Percentiles rank a stretch among this genome's conserved stretches.
phyloP scores from a whole-genome alignment of 2,113 vertebrate species.

The Aegotheles bennettii region DNA sequence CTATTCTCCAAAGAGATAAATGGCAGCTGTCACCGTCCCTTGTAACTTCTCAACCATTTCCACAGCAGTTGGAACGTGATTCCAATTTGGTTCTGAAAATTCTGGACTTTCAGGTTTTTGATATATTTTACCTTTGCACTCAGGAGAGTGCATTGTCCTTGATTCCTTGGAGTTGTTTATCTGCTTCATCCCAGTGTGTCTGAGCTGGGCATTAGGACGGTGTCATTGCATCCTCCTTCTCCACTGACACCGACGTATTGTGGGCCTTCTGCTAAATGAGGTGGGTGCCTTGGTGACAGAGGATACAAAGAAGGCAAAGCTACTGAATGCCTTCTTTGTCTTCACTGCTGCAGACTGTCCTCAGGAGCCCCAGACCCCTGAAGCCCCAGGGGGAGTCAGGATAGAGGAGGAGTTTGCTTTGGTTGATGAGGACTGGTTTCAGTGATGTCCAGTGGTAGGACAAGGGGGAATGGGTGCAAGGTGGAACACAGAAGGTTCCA shows the following conservation, averaged over 20 bases:
- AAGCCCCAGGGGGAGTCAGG: no score
- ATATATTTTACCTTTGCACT: neutral
- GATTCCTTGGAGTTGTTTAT: neutral
- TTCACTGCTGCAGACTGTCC: no score
- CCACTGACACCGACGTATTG: accelerated
- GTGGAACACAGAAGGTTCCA: no score
- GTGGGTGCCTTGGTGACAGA: no score
- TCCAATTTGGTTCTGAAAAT: neutral
- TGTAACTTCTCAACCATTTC: neutral
- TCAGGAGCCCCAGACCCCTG: no score
- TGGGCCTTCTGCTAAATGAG: no score
- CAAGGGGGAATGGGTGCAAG: no score
- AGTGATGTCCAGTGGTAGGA: no score
- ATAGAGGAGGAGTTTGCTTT: no score
- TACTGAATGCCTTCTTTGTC: no score
- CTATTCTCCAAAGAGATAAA: neutral
- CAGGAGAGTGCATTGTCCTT: neutral
- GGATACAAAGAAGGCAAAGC: no score
- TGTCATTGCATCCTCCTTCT: neutral
- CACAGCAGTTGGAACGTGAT: neutral
- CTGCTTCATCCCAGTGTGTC: neutral
- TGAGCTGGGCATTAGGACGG: neutral
- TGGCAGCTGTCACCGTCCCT: neutral
- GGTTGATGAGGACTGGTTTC: no score
- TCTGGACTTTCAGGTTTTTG: neutral